These are phyloP conservation scores for Trypoxylon attenuatum DNA, from an alignment of 2,888 invertebrate species.

Conservation along the genomic window DNA sequence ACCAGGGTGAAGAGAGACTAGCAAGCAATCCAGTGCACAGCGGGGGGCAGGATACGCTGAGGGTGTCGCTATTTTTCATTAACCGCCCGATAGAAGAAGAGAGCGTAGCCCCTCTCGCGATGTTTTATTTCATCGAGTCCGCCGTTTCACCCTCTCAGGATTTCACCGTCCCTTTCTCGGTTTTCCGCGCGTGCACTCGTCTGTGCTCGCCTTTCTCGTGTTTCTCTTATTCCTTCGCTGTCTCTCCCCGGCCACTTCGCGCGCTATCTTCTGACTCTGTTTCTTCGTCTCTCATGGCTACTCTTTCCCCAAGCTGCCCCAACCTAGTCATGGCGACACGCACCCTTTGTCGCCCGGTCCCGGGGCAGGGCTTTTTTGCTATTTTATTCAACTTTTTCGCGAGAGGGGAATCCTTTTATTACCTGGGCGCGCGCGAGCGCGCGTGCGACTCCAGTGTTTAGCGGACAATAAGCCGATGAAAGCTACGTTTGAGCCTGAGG, in stretches of 20 bases:
- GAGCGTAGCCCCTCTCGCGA: constrained; percentile 38
- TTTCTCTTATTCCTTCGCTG: constrained; percentile 17
- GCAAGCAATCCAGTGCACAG: constrained; percentile 64
- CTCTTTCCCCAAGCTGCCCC: constrained; percentile 18
- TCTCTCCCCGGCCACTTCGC: constrained; percentile 16
- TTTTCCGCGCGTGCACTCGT: constrained; percentile 8
- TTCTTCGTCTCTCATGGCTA: constrained; percentile 3
- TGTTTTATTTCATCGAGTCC: constrained; percentile 54
- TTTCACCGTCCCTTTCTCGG: constrained; percentile 1
- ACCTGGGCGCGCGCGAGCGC: constrained; percentile 53
- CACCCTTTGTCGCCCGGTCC: constrained; percentile 51
- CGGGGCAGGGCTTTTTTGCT: constrained; percentile 46
- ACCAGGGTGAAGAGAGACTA: constrained; percentile 10
- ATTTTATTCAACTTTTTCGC: constrained; percentile 60
- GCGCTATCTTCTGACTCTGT: constrained; percentile 6
- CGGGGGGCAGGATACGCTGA: constrained; percentile 56
- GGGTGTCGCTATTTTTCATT: constrained; percentile 71
- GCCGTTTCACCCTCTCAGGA: constrained; percentile 4
- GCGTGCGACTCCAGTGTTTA: constrained; percentile 59
- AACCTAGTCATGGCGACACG: constrained; percentile 28
- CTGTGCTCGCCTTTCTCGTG: constrained; percentile 15
- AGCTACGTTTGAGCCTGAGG: constrained; percentile 58
- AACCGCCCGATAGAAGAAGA: constrained; percentile 65
- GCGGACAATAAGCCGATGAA: constrained; percentile 63
- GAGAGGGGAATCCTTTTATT: constrained; percentile 57